Conservation (phyloP, 2,797 vertebrate genomes). For the Podargus strigoides region DNA sequence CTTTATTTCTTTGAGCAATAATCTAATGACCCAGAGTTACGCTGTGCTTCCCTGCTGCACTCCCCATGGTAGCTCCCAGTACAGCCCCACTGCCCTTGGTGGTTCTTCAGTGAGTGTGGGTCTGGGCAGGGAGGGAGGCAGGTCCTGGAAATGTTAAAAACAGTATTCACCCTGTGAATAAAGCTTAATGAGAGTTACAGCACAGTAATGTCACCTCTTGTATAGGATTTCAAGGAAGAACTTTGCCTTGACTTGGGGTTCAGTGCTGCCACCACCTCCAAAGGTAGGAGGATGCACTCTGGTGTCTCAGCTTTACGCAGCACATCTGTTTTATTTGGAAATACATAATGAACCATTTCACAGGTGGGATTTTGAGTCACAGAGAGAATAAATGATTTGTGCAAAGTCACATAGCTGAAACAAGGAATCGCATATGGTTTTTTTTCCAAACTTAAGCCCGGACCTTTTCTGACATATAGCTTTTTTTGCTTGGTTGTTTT, state of each 20-base stretch:
- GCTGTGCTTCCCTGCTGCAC: too few relatives aligned
- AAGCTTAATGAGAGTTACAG: neutral
- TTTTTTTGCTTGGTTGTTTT: neutral
- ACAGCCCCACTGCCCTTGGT: neutral
- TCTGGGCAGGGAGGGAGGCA: neutral
- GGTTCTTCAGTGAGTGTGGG: neutral
- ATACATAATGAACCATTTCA: neutral
- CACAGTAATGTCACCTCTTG: neutral
- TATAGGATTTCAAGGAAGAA: neutral
- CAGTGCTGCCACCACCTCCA: neutral
- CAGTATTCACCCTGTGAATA: neutral
- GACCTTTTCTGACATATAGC: neutral
- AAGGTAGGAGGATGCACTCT: neutral
- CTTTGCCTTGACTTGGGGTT: accelerated
- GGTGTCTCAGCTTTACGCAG: neutral
- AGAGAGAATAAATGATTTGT: neutral
- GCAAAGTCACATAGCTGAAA: neutral
- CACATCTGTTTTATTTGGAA: neutral
- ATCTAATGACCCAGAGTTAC: neutral
- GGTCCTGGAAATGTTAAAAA: neutral
- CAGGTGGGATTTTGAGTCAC: neutral
- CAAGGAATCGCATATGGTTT: neutral
- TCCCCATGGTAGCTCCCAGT: neutral
- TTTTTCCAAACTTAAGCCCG: neutral
- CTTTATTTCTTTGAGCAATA: neutral